Percentiles rank a stretch among this genome's conserved stretches.
These are phyloP conservation scores for Arctia plantaginis DNA, from an alignment of 2,888 invertebrate species.

Conservation along the genomic window DNA sequence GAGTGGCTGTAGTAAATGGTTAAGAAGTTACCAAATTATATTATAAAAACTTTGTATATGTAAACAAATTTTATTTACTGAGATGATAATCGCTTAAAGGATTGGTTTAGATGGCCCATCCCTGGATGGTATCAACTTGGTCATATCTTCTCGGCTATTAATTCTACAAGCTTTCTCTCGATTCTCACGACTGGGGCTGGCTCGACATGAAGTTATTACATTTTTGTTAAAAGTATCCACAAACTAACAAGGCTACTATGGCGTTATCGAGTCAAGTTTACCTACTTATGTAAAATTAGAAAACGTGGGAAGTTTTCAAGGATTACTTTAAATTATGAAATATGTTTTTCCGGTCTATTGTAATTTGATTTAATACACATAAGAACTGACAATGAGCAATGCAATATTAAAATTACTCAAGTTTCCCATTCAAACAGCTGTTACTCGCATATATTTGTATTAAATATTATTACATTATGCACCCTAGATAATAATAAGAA, in stretches of 20 bases:
- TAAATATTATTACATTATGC: neutral
- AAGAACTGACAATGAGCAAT: conserved; percentile 22
- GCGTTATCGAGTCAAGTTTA: neutral
- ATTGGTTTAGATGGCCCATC: too few relatives aligned
- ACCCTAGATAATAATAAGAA: neutral
- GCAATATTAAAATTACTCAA: neutral
- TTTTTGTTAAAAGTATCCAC: neutral
- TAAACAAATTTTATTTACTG: too few relatives aligned
- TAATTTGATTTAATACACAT: conserved; percentile 17
- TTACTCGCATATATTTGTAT: neutral
- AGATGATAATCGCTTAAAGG: too few relatives aligned
- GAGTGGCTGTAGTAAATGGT: too few relatives aligned
- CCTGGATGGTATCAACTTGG: too few relatives aligned
- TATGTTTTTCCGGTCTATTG: neutral
- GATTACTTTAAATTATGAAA: neutral
- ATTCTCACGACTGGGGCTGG: too few relatives aligned
- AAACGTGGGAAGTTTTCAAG: neutral
- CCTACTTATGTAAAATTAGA: neutral
- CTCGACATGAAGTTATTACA: too few relatives aligned
- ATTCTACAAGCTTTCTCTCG: too few relatives aligned
- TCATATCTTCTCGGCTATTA: too few relatives aligned
- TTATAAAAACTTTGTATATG: too few relatives aligned
- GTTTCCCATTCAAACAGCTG: neutral
- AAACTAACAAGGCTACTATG: neutral
- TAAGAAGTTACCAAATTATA: too few relatives aligned